These are phyloP conservation scores for Nomada ferruginata DNA, from an alignment of 2,888 invertebrate species.

Conservation along the genomic window DNA sequence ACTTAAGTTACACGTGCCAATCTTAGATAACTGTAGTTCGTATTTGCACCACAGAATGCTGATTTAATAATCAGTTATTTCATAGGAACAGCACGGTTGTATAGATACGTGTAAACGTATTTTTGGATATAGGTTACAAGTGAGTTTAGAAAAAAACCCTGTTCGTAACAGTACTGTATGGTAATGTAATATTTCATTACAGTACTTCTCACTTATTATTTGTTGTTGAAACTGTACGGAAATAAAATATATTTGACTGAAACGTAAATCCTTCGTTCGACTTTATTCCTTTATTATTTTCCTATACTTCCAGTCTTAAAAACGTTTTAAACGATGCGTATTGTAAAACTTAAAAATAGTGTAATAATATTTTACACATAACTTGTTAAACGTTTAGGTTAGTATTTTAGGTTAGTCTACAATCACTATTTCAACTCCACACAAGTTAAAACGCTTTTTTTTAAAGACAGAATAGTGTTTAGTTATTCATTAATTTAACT, in stretches of 20 bases:
- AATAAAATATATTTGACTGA: too few species aligned
- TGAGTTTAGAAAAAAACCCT: neutral
- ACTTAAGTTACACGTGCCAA: neutral
- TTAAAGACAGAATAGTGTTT: neutral
- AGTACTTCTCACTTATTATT: neutral
- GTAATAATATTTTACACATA: neutral
- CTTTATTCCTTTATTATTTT: too few species aligned
- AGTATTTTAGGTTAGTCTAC: neutral
- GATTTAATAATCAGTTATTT: constrained; percentile 29
- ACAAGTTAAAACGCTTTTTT: neutral
- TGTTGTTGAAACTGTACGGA: too few species aligned
- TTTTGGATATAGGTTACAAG: constrained; percentile 20
- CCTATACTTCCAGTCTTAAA: too few species aligned
- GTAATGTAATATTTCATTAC: neutral
- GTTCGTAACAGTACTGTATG: neutral
- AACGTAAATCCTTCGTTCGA: too few species aligned
- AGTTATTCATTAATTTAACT: neutral
- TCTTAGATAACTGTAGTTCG: constrained; percentile 9
- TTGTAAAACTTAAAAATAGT: neutral
- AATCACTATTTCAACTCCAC: neutral
- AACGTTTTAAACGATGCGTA: neutral
- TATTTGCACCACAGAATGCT: neutral
- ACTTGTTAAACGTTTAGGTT: too few species aligned
- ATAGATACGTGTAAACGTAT: neutral
- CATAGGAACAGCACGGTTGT: neutral